These are phyloP conservation scores for Acrobasis consociella DNA, from an alignment of 2,888 invertebrate species.

Conservation along the genomic window DNA sequence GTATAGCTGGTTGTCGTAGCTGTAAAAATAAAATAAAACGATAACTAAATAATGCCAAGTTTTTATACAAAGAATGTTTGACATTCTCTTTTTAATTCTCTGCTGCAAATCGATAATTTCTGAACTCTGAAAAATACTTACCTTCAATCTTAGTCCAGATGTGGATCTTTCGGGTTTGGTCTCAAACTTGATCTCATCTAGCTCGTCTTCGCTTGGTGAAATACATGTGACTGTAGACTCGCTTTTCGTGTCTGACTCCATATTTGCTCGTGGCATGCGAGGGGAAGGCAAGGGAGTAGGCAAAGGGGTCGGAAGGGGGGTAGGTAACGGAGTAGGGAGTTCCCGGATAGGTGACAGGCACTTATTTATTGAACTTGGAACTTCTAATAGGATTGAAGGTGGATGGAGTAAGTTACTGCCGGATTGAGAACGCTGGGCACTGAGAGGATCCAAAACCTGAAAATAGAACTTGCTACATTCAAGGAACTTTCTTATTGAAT, in stretches of 20 bases:
- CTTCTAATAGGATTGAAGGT: constrained; percentile 89
- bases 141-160: constrained; percentile 65
- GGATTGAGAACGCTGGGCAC: constrained; percentile 81
- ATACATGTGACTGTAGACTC: constrained; percentile 55
- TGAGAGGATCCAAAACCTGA: constrained; percentile 86
- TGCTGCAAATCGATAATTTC: too few relatives aligned
- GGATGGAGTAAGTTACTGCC: constrained; percentile 86
- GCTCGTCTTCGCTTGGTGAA: constrained; percentile 73
- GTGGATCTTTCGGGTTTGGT: constrained; percentile 58
- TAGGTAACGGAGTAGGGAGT: constrained; percentile 88
- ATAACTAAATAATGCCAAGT: too few relatives aligned
- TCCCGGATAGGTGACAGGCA: constrained; percentile 91
- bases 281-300: constrained; percentile 85
- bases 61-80: too few relatives aligned
- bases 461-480: constrained; percentile 26
- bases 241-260: constrained; percentile 57
- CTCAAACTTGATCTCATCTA: constrained; percentile 68
- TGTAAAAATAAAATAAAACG: constrained; percentile 46
- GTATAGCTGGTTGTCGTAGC: constrained; percentile 76
- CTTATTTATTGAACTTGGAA: constrained; percentile 88
- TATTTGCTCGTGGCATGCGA: constrained; percentile 68
- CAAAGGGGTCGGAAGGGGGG: constrained; percentile 84
- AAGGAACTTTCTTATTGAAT: too few relatives aligned
- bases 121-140: constrained; percentile 33
- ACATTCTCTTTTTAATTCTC: too few relatives aligned